Evolutionary conservation across 2,113 vertebrate species (phyloP), one percentile per base, ranked within the genome.

Genomic region (Chinchilla lanigera): DNA sequence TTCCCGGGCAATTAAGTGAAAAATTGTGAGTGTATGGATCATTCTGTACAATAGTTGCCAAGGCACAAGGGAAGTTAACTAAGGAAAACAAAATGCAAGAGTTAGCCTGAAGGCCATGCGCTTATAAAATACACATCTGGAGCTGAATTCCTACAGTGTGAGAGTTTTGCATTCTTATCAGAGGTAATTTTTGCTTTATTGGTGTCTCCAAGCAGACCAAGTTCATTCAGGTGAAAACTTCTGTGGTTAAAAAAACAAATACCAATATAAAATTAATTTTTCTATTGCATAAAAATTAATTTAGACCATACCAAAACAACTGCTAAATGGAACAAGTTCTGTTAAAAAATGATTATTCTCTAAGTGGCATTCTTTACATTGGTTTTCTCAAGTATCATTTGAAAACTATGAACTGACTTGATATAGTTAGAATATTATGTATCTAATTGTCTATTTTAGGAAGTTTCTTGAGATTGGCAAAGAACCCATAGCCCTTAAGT

Each of bases 1-100:
- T 99, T 99, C 98, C 98, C 98, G 95, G 98, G 98, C 98, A 99
- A 99, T 99, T 99, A 98, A 97, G 96, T 0, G 90, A 95, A 98
- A 94, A 96, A 80, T 38, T 95, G 97, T 41, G 97, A 98, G 97
- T 97, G 58, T 67, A 89, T 81, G 71, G 97, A 98, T 96, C 0
- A 0, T 83, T 98, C 94, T 26, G 71, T 84, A 95, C 90, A 95
- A 97, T 13, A 95, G 95, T 95, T 14, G 89, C 91, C 92, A 95
- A 96, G 89, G 91, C 97, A 93, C 91, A 96, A 98, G 97, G 93
- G 96, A 85, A 91, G 41, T 58, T 28, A 95, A 94, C 52, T 7
- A 69, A 88, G 83, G 30, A 61, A 52, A 91, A 90, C 35, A 92
- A 78, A 75, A 58, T 80, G 10, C 69, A 94, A 77, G 47, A 90